Base-by-base conservation (phyloP, 2,888 invertebrate species). In the Polyploca ridens region DNA sequence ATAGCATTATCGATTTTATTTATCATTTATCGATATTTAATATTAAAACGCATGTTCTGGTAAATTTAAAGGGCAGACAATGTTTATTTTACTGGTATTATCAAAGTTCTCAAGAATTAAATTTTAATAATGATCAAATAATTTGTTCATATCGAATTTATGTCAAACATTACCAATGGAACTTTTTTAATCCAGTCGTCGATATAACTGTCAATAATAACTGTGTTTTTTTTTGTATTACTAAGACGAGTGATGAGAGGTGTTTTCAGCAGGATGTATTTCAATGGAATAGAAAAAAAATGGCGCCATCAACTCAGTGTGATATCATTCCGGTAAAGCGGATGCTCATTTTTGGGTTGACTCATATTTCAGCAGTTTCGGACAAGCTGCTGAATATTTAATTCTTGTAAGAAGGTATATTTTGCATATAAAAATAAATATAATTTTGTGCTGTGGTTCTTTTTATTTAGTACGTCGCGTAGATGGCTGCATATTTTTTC, bases 201-300 rank as follows among this genome's bases (percentile, higher is more conserved):
- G 2, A 44, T 5, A 44, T 35, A 59, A 19, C 8, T 19, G 19
- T 33, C 33, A 6, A 13, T 46, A 35, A 60, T 3, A 10, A 10
- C 8, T 11, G 41, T 41, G 41, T 3, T 13, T 41, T 41, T 41
- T 41, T 41, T 13, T 11, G 41, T 41, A 41, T 6, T 4, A 41
- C 4, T 3, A 41, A 38, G 38, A 46, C 69, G 70, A 71, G 73
- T 69, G 75, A 72, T 78, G 77, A 78, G 75, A 78, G 78, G 76
- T 81, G 79, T 79, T 78, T 75, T 73, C 72, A 73, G 73, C 72
- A 69, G 11, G 35, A 14, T 14, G 8, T 38, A 38, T 38, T 35
- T 38, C 10, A 35, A 35, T 44, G 44, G 14, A 14, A 46, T 46
- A 46, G 46, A 35, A 60, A 41, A 35, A 59, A 38, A 41, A 16